Conservation (phyloP, 2,888 invertebrate species). For the Metopia argyrocephala region DNA sequence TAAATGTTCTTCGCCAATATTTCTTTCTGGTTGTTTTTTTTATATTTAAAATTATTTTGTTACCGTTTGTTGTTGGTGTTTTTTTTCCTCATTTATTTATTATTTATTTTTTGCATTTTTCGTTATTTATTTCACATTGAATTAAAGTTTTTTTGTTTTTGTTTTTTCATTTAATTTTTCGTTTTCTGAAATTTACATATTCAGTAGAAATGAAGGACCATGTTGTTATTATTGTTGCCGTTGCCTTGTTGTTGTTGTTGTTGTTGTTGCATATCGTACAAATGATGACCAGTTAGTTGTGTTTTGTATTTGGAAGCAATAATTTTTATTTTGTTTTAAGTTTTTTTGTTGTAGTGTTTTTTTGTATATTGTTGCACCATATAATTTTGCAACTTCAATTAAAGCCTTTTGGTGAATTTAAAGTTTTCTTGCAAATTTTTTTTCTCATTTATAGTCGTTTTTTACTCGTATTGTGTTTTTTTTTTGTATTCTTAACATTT, state of each 20-base stretch:
- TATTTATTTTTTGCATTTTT: conserved; percentile 14
- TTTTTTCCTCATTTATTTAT: background rate
- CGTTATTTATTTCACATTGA: conserved; percentile 28
- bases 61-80: background rate
- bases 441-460: conserved; percentile 21
- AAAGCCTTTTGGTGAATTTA: conserved; percentile 58
- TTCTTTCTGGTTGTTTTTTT: conserved; percentile 15
- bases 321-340: conserved; percentile 33
- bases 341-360: background rate
- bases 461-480: background rate
- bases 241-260: background rate
- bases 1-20: conserved; percentile 52
- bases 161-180: background rate
- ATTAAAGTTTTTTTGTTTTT: conserved; percentile 25
- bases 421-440: conserved; percentile 46
- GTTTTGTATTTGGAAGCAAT: conserved; percentile 59
- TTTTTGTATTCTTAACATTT: too few species aligned
- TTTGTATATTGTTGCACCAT: conserved; percentile 43
- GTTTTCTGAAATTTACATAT: conserved; percentile 49
- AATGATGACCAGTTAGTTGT: conserved; percentile 51
- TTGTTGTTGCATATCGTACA: background rate
- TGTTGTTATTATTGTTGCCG: background rate
- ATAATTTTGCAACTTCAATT: conserved; percentile 62
- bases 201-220: conserved; percentile 38
- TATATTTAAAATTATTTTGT: background rate